These are phyloP conservation scores for Nowickia ferox DNA, from an alignment of 2,888 invertebrate genomes.

Conservation along the genomic window DNA sequence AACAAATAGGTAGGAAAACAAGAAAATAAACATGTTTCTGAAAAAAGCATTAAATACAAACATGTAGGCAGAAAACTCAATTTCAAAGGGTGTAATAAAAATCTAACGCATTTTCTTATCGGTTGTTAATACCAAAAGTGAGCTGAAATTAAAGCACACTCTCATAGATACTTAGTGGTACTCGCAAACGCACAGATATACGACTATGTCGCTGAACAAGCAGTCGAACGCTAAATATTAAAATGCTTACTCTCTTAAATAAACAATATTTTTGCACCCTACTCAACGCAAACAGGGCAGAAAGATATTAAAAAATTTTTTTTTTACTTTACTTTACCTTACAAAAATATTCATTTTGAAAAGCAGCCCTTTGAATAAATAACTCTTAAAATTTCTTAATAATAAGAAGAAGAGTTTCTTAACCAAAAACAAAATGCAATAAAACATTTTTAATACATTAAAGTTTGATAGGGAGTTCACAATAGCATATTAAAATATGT, in stretches of 20 bases:
- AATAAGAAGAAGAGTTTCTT: too few relatives aligned
- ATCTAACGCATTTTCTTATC: slow-evolving; percentile 67
- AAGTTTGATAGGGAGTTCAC: too few relatives aligned
- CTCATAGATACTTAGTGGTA: not conserved
- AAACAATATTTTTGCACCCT: slow-evolving; percentile 49
- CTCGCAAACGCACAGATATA: not conserved
- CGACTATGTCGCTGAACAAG: slow-evolving; percentile 1
- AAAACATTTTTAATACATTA: too few relatives aligned
- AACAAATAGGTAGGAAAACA: slow-evolving; percentile 48
- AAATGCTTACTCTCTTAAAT: slow-evolving; percentile 52
- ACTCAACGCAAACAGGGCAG: not conserved
- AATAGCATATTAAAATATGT: too few relatives aligned
- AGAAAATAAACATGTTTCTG: slow-evolving; percentile 48
- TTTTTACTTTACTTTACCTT: too few relatives aligned
- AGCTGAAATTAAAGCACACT: slow-evolving; percentile 15
- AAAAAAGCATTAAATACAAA: slow-evolving; percentile 11
- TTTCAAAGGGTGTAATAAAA: slow-evolving; percentile 52
- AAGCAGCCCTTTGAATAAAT: too few relatives aligned
- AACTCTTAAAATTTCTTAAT: too few relatives aligned
- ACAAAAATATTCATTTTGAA: too few relatives aligned
- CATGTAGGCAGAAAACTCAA: slow-evolving; percentile 44
- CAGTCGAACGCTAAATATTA: slow-evolving; percentile 4
- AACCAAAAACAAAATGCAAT: too few relatives aligned
- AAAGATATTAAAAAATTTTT: too few relatives aligned
- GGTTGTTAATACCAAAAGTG: slow-evolving; percentile 39